A percentile compares a stretch with the other conserved stretches of the same genome.
Conservation (phyloP, 2,113 vertebrate species). For the Rallus limicola region DNA sequence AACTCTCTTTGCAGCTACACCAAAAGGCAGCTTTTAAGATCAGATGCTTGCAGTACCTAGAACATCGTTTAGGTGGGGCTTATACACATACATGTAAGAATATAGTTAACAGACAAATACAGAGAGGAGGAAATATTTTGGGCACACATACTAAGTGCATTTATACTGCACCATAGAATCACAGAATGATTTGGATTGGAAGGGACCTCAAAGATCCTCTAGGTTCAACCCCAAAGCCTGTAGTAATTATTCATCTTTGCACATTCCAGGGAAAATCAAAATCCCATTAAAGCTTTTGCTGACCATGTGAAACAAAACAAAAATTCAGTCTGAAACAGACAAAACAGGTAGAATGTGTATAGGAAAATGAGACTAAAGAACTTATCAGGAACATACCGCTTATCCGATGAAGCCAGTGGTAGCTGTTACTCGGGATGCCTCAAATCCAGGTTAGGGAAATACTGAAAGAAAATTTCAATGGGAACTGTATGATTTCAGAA, state of each 20-base stretch:
- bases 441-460: neutral
- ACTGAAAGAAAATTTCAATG: neutral
- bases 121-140: neutral
- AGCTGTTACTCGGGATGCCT: neutral
- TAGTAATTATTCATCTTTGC: no score
- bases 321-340: neutral
- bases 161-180: neutral
- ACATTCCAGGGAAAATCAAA: neutral
- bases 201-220: no score
- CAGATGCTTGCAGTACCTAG: neutral
- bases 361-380: neutral
- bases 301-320: neutral
- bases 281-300: neutral
- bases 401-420: neutral
- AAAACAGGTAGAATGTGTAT: accelerated
- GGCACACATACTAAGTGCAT: neutral
- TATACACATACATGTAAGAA: neutral
- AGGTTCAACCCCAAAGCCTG: no score
- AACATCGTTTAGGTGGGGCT: neutral
- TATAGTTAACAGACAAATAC: neutral
- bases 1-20: neutral
- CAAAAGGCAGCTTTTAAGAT: neutral
- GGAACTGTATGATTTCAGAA: neutral
- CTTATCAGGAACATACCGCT: neutral
- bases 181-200: no score